Evolutionary conservation across 1,140 invertebrate genomes (phyloP), one percentile per base, ranked within the genome.

Genomic region (Neodiprion pinetum): DNA sequence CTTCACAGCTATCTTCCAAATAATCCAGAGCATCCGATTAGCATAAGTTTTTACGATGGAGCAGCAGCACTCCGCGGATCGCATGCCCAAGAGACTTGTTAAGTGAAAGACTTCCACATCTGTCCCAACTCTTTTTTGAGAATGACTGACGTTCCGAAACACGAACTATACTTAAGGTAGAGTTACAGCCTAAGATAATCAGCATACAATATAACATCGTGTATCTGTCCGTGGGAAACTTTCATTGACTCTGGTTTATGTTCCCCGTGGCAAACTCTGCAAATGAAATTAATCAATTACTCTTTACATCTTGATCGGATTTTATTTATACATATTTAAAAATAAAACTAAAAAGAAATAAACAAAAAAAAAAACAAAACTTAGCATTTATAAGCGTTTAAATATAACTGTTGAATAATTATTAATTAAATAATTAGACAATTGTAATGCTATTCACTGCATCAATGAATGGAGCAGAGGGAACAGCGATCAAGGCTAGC

Each of bases 21-120:
- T 99, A 80, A 97, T 98, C 80, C 97, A 98, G 88, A 95, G 96
- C 81, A 96, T 98, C 88, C 90, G 96, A 83, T 92, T 96, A 89
- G 95, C 94, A 85, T 96, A 95, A 92, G 80, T 71, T 61, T 76
- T 28, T 76, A 9, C 21, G 75, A 50, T 66, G n/a, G 67, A 75
- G 61, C 67, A 65, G 66, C 65, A 40, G 28, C 61, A 77, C 71
- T 74, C 67, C 65, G 53, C 72, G 28, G 28, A 40, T 1, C 28
- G 1, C 28, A 40, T 40, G 28, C 28, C 28, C 50, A 61, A 40
- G 53, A 69, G 47, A 49, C 48, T 67, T 47, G 72, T 71, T 47
- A 49, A 67, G 48, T 65, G 48, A 72, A 65, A 67, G 47, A 61
- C 40, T n/a, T 11, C n/a, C 28, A 72, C 12, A 68, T 48, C 48